Evolutionary conservation across 2,797 vertebrate genomes (phyloP).

Genomic region (Apodemus agrarius): DNA sequence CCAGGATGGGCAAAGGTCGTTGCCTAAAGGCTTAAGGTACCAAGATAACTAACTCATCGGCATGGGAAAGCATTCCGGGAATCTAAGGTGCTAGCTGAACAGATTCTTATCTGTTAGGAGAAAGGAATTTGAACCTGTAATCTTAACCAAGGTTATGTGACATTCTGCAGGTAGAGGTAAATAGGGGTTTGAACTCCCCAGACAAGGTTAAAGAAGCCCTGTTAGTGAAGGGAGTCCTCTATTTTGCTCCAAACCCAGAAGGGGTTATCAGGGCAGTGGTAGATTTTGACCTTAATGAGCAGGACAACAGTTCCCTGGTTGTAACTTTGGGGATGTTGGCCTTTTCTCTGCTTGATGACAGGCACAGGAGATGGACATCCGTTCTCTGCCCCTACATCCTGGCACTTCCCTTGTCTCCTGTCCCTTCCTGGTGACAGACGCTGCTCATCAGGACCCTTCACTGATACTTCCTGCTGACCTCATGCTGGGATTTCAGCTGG

Average conservation of each 20-base stretch:
- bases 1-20: not conserved
- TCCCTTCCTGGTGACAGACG: not conserved
- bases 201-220: not conserved
- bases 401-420: fast-evolving
- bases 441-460: no score
- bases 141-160: not conserved
- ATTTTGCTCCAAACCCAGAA: not conserved
- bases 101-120: not conserved
- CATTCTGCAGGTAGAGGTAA: not conserved
- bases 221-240: not conserved
- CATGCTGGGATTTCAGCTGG: not conserved
- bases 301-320: not conserved
- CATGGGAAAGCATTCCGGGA: not conserved
- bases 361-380: not conserved
- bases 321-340: not conserved
- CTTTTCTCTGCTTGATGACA: not conserved
- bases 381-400: no score
- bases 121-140: not conserved
- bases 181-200: not conserved
- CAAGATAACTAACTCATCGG: not conserved
- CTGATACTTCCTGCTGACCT: not conserved
- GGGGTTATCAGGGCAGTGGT: not conserved
- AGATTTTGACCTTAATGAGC: not conserved
- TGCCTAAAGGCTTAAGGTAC: not conserved
- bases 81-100: not conserved